Evolutionary conservation across 2,797 vertebrate genomes (phyloP).

Genomic region (Falco berigora): DNA sequence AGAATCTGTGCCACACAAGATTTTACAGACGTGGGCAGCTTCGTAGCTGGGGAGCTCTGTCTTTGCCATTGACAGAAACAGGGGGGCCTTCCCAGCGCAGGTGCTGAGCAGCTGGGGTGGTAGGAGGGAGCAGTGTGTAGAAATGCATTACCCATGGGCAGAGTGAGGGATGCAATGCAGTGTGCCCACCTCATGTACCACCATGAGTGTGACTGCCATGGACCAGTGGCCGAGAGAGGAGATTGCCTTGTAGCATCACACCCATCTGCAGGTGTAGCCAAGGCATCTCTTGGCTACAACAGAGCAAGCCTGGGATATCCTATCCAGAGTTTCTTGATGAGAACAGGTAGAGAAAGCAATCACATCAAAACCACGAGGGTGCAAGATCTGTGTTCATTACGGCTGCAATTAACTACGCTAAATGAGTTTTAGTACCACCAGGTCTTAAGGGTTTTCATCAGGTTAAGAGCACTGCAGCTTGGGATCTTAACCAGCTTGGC

Average conservation of each 20-base stretch:
- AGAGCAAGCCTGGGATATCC: not conserved
- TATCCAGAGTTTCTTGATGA: fast-evolving
- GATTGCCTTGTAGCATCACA: not conserved
- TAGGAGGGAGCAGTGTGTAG: not conserved
- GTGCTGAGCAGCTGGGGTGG: not conserved
- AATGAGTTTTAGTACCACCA: not conserved
- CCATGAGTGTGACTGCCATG: not conserved
- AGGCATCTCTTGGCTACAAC: not conserved
- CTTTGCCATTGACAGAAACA: not conserved
- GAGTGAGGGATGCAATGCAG: not conserved
- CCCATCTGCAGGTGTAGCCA: not conserved
- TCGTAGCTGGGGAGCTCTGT: not conserved
- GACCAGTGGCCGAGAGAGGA: not conserved
- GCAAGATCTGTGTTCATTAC: not conserved
- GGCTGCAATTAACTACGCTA: not conserved
- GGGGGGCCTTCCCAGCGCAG: fast-evolving
- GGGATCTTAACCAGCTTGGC: not conserved
- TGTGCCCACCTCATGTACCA: not conserved
- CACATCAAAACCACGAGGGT: not conserved
- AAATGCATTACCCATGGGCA: not conserved
- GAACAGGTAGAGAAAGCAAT: not conserved
- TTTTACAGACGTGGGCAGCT: not conserved
- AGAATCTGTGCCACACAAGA: not conserved
- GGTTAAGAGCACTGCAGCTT: not conserved
- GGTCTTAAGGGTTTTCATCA: not conserved